Conservation (phyloP, 30 jellyfish, hydroid and myxozoan genomes). For the Hydractinia symbiolongicarpus region DNA sequence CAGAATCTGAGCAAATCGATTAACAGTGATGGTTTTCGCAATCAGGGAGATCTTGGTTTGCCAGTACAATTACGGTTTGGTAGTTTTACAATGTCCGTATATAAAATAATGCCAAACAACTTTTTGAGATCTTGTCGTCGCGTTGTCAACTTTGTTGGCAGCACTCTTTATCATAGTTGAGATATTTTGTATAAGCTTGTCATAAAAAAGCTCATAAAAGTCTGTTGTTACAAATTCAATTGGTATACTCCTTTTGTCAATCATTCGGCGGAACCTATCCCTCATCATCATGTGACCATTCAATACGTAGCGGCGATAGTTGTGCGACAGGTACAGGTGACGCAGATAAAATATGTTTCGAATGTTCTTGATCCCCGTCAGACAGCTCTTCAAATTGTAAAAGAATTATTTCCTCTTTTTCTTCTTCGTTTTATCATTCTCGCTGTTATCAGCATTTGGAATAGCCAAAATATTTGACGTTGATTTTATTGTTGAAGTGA, state of each 20-base stretch:
- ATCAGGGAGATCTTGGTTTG: background rate
- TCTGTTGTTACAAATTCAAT: background rate
- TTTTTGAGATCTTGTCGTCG: background rate
- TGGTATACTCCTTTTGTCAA: conserved; percentile 2
- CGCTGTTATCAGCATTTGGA: no score
- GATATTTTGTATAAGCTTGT: background rate
- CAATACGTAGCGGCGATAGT: no score
- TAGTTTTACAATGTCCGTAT: conserved; percentile 12
- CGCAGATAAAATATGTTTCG: no score
- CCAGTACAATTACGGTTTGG: conserved; percentile 15
- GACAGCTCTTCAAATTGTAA: no score
- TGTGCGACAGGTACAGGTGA: no score
- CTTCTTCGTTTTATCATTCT: no score
- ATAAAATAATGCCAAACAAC: conserved; percentile 13
- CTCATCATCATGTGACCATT: background rate
- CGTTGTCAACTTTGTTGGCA: conserved; percentile 8
- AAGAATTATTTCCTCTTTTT: no score
- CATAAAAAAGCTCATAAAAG: background rate
- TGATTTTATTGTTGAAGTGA: no score
- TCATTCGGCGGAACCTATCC: conserved; percentile 8
- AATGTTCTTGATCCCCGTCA: no score
- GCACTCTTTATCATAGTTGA: background rate
- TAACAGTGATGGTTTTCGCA: background rate
- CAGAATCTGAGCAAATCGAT: conserved; percentile 16
- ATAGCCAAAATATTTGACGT: no score